Percentiles rank a stretch among this genome's conserved stretches.
Evolutionary conservation across 2,888 invertebrate genomes (phyloP).

Genomic region (Tetragnatha montana): DNA sequence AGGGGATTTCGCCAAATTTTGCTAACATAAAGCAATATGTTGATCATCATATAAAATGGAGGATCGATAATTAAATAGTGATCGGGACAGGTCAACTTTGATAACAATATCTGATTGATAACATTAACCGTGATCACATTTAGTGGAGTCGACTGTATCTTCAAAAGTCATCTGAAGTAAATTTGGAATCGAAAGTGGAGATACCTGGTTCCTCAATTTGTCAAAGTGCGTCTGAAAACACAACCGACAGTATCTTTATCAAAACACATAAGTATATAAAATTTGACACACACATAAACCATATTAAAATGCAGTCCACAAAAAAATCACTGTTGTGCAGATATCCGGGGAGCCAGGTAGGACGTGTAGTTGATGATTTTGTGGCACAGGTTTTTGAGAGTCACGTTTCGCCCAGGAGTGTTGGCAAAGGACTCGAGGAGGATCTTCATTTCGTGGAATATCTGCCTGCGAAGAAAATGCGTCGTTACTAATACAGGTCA

Average conservation of each 20-base stretch:
- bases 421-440: conserved; percentile 82
- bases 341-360: conserved; percentile 84
- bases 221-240: not conserved
- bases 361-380: conserved; percentile 83
- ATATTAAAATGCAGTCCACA: conserved; percentile 55
- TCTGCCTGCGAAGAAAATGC: conserved; percentile 49
- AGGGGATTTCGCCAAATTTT: too few species aligned
- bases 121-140: too few species aligned
- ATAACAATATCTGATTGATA: too few species aligned
- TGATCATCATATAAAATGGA: too few species aligned
- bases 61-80: too few species aligned
- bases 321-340: conserved; percentile 67
- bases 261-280: conserved; percentile 65
- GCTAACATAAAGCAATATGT: too few species aligned
- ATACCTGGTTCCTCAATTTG: not conserved
- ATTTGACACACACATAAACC: conserved; percentile 58
- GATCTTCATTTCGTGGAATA: conserved; percentile 66
- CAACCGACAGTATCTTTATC: conserved; percentile 26
- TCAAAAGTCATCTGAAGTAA: too few species aligned
- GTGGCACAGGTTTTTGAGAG: conserved; percentile 81
- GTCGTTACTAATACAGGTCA: not conserved
- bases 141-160: too few species aligned
- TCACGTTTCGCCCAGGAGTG: conserved; percentile 83
- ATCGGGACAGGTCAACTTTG: too few species aligned
- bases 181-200: too few species aligned